Percentiles rank a stretch among this genome's conserved stretches.
Conservation (phyloP, 2,888 invertebrate genomes). For the Drosophila colorata region DNA sequence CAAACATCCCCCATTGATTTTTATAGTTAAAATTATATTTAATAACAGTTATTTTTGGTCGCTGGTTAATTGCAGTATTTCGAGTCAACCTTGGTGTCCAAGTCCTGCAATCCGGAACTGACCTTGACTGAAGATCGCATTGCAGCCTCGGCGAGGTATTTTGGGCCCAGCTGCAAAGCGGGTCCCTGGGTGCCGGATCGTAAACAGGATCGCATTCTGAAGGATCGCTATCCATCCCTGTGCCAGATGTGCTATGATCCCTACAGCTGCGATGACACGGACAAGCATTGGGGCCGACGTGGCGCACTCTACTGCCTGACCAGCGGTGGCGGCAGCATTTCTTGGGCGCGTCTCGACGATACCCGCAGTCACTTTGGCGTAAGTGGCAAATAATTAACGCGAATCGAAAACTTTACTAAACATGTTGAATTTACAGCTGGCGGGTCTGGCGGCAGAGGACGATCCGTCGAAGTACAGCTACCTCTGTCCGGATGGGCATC, state of each 20-base stretch:
- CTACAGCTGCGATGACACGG: constrained; percentile 87
- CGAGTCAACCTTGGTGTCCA: constrained; percentile 90
- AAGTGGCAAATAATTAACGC: constrained; percentile 47
- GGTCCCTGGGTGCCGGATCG: constrained; percentile 92
- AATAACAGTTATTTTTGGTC: too few relatives aligned
- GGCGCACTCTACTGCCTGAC: constrained; percentile 93
- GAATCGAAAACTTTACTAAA: not conserved
- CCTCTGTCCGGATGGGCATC: constrained; percentile 91
- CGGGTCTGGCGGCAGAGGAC: constrained; percentile 83
- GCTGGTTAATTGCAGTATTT: constrained; percentile 91
- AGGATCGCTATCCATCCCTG: constrained; percentile 89
- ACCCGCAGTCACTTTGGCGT: constrained; percentile 89
- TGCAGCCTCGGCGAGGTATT: constrained; percentile 90
- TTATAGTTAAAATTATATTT: too few relatives aligned
- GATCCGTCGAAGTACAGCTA: constrained; percentile 88
- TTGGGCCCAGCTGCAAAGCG: constrained; percentile 93
- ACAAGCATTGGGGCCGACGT: constrained; percentile 93
- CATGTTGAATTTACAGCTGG: constrained; percentile 70
- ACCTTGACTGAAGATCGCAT: constrained; percentile 92
- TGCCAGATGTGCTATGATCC: constrained; percentile 90
- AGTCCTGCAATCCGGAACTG: constrained; percentile 89
- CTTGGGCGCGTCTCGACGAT: constrained; percentile 92
- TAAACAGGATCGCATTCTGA: constrained; percentile 88
- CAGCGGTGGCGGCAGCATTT: constrained; percentile 92
- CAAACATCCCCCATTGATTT: too few relatives aligned